Evolutionary conservation across 1,140 invertebrate genomes (phyloP).

Genomic region (Drosophila varians): DNA sequence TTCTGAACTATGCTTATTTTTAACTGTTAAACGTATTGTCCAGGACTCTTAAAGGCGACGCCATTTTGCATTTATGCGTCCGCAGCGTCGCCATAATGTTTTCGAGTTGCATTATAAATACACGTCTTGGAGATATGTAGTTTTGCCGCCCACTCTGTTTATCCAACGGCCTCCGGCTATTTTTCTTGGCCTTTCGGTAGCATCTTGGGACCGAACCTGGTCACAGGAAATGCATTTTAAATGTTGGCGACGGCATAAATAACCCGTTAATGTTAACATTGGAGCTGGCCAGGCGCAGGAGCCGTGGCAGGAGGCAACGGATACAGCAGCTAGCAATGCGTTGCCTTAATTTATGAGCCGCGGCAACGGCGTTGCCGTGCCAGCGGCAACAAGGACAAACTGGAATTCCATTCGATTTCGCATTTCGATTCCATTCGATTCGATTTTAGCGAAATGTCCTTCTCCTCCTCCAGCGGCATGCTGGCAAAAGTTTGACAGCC

Average conservation of each 20-base stretch:
- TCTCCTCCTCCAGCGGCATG: not conserved
- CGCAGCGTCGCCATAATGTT: slow-evolving; percentile 56
- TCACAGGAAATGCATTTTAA: slow-evolving; percentile 75
- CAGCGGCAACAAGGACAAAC: slow-evolving; percentile 45
- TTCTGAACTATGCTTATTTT: not conserved
- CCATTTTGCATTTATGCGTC: slow-evolving; percentile 59
- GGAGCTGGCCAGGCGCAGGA: slow-evolving; percentile 2
- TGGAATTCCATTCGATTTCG: slow-evolving; percentile 54
- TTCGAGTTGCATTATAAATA: slow-evolving; percentile 62
- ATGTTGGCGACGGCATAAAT: slow-evolving; percentile 72
- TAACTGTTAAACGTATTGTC: not conserved
- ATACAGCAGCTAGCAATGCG: slow-evolving; percentile 38
- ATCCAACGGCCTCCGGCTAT: slow-evolving; percentile 26
- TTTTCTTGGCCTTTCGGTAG: slow-evolving; percentile 20
- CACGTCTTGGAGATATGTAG: slow-evolving; percentile 62
- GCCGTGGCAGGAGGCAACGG: not conserved
- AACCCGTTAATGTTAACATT: slow-evolving; percentile 74
- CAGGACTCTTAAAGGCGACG: slow-evolving; percentile 9
- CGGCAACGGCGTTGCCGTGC: slow-evolving; percentile 4
- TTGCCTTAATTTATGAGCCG: slow-evolving; percentile 72
- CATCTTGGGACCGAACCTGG: slow-evolving; percentile 38
- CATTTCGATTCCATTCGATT: slow-evolving; percentile 58
- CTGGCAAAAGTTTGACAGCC: slow-evolving; percentile 75
- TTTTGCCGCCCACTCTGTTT: slow-evolving; percentile 19
- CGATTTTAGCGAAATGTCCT: slow-evolving; percentile 58